These are phyloP conservation scores for Neomonachus schauinslandi DNA, from an alignment of 2,113 vertebrate species.

Conservation along the genomic window DNA sequence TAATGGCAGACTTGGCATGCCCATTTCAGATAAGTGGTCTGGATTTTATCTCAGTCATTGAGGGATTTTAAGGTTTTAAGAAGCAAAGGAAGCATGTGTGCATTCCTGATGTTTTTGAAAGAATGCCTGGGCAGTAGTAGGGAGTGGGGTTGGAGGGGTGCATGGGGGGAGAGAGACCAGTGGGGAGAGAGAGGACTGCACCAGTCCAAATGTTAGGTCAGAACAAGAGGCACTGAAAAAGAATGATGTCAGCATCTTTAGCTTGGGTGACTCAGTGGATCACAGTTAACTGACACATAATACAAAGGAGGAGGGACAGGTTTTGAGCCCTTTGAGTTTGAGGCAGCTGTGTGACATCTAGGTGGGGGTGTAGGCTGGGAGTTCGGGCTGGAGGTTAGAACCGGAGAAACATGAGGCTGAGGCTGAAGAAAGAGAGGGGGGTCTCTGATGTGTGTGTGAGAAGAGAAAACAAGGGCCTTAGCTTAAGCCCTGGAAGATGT, in stretches of 20 bases:
- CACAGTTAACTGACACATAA: neutral
- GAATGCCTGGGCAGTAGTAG: neutral
- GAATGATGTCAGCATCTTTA: neutral
- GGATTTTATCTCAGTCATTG: neutral
- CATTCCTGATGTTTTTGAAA: constrained; percentile 40
- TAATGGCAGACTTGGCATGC: neutral
- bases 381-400: neutral
- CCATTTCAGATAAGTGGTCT: constrained; percentile 6
- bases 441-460: neutral
- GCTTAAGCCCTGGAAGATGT: neutral
- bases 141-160: neutral
- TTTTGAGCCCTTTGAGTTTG: neutral
- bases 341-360: neutral
- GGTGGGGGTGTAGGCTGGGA: neutral
- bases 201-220: neutral
- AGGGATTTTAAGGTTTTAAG: constrained; percentile 17
- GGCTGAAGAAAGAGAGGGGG: neutral
- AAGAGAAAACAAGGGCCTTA: neutral
- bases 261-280: neutral
- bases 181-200: neutral
- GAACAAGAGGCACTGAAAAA: neutral
- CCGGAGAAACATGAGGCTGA: neutral
- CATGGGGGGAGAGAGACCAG: neutral
- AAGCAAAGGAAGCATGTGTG: neutral
- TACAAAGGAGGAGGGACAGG: neutral